phyloP scores from a whole-genome alignment of 1,140 invertebrate species.

The Megalonaias nervosa region DNA sequence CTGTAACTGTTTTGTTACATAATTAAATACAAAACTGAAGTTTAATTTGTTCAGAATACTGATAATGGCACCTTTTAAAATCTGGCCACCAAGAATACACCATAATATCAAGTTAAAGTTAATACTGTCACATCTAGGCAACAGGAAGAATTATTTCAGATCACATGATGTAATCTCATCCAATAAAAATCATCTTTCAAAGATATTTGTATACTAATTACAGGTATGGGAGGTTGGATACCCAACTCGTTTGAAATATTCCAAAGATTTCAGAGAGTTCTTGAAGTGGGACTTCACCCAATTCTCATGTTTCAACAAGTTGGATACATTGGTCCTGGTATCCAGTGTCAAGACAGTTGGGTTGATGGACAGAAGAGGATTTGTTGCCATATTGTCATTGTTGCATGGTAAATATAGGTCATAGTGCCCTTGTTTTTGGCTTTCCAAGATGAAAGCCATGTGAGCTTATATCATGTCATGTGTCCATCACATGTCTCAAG shows the following conservation, averaged over 20 bases:
- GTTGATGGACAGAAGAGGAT: constrained; percentile 52
- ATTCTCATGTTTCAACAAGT: constrained; percentile 89
- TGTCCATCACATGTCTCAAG: not conserved
- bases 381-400: constrained; percentile 53
- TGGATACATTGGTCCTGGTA: constrained; percentile 83
- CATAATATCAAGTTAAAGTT: too few relatives aligned
- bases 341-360: constrained; percentile 54
- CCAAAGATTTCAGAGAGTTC: constrained; percentile 85
- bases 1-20: too few relatives aligned
- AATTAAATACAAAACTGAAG: too few relatives aligned
- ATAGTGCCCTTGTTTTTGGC: too few relatives aligned
- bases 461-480: not conserved
- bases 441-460: too few relatives aligned
- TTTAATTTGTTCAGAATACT: too few relatives aligned
- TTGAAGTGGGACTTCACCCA: constrained; percentile 92
- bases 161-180: too few relatives aligned
- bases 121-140: too few relatives aligned
- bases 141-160: too few relatives aligned
- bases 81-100: too few relatives aligned
- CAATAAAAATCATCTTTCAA: too few relatives aligned
- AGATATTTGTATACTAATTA: constrained; percentile 25
- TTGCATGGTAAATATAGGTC: constrained; percentile 36
- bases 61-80: too few relatives aligned
- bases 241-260: constrained; percentile 82
- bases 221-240: constrained; percentile 85